These are phyloP conservation scores for Seriola quinqueradiata DNA, from an alignment of 2,113 vertebrate genomes.

Conservation along the genomic window DNA sequence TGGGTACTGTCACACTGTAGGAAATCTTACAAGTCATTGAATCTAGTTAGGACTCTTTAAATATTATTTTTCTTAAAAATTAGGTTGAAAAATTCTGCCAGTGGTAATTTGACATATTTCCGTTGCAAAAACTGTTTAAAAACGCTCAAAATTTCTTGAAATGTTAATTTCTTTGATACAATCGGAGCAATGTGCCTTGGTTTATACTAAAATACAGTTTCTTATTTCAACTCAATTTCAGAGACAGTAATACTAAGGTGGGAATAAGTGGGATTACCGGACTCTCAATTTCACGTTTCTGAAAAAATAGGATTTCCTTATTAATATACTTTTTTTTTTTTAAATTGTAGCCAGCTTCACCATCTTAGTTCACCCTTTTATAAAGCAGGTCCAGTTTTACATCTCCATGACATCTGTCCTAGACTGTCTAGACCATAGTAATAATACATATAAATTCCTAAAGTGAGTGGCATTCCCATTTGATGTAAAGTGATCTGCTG, in stretches of 20 bases:
- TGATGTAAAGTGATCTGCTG: conserved; percentile 75
- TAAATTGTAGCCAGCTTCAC: conserved; percentile 47
- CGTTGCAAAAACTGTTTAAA: neutral
- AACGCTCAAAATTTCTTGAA: conserved; percentile 23
- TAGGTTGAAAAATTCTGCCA: neutral
- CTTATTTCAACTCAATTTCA: neutral
- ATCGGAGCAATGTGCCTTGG: conserved; percentile 9
- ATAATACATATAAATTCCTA: conserved; percentile 78
- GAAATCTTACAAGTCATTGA: conserved; percentile 77
- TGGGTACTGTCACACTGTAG: conserved; percentile 68
- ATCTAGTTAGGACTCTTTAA: conserved; percentile 67
- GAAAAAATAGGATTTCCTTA: conserved; percentile 10
- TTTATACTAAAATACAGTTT: neutral
- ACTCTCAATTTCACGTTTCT: conserved; percentile 9
- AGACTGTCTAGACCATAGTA: conserved; percentile 76
- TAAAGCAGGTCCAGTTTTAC: conserved; percentile 66
- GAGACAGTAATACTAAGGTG: neutral
- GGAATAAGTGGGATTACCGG: neutral
- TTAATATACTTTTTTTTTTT: conserved; percentile 21
- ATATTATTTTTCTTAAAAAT: conserved; percentile 61
- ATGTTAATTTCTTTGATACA: neutral
- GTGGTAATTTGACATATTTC: conserved; percentile 17
- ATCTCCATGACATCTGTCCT: conserved; percentile 73
- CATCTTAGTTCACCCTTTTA: conserved; percentile 52
- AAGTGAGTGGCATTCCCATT: conserved; percentile 80